A percentile compares a stretch with the other conserved stretches of the same genome.
These are phyloP conservation scores for Pantelozetes paolii DNA, from an alignment of 2,888 invertebrate species.

Conservation along the genomic window DNA sequence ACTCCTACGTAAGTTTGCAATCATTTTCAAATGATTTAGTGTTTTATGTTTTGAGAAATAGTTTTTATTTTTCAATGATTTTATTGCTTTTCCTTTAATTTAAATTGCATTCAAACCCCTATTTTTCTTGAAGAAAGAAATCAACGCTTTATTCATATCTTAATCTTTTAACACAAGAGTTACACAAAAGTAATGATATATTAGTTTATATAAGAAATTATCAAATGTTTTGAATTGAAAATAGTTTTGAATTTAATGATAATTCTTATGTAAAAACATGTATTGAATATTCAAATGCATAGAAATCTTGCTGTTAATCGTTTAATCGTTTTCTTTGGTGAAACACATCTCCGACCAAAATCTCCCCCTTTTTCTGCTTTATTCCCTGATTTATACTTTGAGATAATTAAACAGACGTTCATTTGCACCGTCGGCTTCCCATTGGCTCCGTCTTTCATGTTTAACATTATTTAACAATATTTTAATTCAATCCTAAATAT, in stretches of 20 bases:
- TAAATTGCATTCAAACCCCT: background rate
- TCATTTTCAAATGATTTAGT: slow-evolving; percentile 10
- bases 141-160: slow-evolving; percentile 15
- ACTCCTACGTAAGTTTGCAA: background rate
- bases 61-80: background rate
- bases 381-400: background rate
- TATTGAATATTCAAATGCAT: background rate
- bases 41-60: background rate
- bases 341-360: background rate
- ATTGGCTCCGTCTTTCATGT: background rate
- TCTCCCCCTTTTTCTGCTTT: background rate
- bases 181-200: background rate
- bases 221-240: background rate
- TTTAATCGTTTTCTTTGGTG: background rate
- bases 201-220: background rate
- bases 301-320: background rate
- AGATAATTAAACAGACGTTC: background rate
- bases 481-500: background rate
- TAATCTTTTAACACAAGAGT: background rate
- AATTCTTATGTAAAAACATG: background rate
- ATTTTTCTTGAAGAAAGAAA: background rate
- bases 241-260: too few relatives aligned
- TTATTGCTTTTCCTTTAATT: too few relatives aligned
- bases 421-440: background rate
- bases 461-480: background rate